Percentiles rank a stretch among this genome's conserved stretches.
phyloP scores from a whole-genome alignment of 2,113 vertebrate species.

The Rhinolophus sinicus region DNA sequence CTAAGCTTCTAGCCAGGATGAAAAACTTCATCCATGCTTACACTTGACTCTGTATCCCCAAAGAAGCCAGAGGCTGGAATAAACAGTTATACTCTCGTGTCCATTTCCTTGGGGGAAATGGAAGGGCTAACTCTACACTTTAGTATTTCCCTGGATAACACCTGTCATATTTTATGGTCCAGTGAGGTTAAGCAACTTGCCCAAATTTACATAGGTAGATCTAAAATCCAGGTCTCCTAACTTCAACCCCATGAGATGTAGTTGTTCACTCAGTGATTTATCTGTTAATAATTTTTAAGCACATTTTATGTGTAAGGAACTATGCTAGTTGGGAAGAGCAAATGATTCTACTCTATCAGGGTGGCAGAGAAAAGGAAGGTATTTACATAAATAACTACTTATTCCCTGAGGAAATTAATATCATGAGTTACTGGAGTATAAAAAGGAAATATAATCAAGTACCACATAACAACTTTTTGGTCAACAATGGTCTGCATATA shows the following conservation, averaged over 20 bases:
- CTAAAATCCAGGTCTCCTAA: neutral
- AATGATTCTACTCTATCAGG: neutral
- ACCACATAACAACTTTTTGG: neutral
- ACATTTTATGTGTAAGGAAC: neutral
- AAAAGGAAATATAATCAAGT: neutral
- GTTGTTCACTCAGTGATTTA: neutral
- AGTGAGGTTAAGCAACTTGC: conserved; percentile 17
- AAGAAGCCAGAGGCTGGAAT: neutral
- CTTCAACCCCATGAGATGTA: neutral
- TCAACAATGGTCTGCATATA: neutral
- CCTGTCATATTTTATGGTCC: neutral
- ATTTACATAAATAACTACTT: neutral
- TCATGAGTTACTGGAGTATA: neutral
- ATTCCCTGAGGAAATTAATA: conserved; percentile 39
- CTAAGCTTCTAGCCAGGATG: conserved; percentile 39
- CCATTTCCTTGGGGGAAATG: conserved; percentile 50
- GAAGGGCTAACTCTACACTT: neutral
- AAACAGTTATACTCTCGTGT: neutral
- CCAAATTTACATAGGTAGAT: neutral
- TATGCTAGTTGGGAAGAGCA: neutral
- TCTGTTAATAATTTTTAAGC: conserved; percentile 2
- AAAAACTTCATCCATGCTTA: conserved; percentile 17
- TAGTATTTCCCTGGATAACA: neutral
- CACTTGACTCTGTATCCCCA: neutral
- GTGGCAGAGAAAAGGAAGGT: neutral